Evolutionary conservation across 2,797 vertebrate species (phyloP).

Genomic region (Etheostoma nigrum): DNA sequence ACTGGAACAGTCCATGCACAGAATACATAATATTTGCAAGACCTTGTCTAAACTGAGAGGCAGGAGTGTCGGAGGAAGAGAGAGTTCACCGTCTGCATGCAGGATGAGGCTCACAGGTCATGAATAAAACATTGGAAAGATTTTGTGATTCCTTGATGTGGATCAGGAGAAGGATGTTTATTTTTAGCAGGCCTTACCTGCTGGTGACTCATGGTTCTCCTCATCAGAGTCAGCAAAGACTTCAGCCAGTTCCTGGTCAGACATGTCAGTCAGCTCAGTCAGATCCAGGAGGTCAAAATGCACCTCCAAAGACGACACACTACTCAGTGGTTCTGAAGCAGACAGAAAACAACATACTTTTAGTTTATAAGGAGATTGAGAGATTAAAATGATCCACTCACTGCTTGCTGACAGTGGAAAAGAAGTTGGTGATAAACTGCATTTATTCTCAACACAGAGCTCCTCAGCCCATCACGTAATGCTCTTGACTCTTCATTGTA

Average conservation of each 20-base stretch:
- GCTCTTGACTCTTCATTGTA: conserved; percentile 20
- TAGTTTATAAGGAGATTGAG: background rate
- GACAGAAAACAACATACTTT: conserved; percentile 24
- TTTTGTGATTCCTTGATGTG: conserved; percentile 45
- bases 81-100: conserved; percentile 53
- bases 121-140: conserved; percentile 68
- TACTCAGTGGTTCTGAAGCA: conserved; percentile 94
- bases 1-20: background rate
- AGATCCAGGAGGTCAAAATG: conserved; percentile 98
- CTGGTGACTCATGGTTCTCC: conserved; percentile 89
- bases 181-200: conserved; percentile 82
- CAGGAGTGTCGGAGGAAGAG: conserved; percentile 16
- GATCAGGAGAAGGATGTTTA: background rate
- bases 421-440: conserved; percentile 12
- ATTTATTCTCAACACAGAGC: conserved; percentile 33
- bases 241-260: conserved; percentile 96
- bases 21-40: conserved; percentile 3
- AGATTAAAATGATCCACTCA: background rate
- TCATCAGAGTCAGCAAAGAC: conserved; percentile 97
- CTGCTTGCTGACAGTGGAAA: conserved; percentile 30
- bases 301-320: conserved; percentile 97
- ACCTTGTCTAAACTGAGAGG: conserved; percentile 19
- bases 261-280: conserved; percentile 97
- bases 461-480: background rate
- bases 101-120: conserved; percentile 55